These are phyloP conservation scores for Jaculus jaculus DNA, from an alignment of 2,113 vertebrate species.

Conservation along the genomic window DNA sequence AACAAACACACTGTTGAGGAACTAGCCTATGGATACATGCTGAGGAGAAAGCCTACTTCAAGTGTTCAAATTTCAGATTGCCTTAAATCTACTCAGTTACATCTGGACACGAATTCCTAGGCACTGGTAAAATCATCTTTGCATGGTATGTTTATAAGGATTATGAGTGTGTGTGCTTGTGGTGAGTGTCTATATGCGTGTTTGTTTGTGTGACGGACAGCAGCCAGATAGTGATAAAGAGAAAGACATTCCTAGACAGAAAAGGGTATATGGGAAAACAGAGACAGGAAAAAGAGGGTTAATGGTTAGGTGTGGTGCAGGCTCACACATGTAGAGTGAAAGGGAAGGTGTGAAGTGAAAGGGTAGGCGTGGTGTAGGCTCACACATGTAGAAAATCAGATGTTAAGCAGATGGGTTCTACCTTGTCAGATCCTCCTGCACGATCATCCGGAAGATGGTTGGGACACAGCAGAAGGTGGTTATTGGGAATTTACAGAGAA, in stretches of 20 bases:
- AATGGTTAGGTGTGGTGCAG: background rate
- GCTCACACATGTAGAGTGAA: background rate
- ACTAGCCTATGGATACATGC: background rate
- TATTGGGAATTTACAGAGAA: constrained; percentile 86
- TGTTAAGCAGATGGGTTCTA: constrained; percentile 57
- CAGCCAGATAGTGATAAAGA: background rate
- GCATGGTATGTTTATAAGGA: background rate
- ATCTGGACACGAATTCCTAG: background rate
- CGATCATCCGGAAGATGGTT: constrained; percentile 87
- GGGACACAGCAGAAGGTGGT: constrained; percentile 87
- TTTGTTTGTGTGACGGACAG: background rate
- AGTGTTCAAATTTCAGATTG: background rate
- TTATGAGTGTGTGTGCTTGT: background rate
- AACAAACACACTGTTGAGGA: background rate
- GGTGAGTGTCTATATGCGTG: background rate
- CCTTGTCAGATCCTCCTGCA: constrained; percentile 86
- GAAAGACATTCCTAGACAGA: background rate
- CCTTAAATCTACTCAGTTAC: background rate
- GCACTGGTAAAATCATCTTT: background rate
- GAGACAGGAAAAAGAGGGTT: background rate
- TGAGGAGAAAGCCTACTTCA: background rate
- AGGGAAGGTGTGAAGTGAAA: too few relatives aligned
- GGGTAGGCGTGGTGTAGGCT: background rate
- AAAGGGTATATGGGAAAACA: background rate
- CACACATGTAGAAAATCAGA: background rate